phyloP scores from a whole-genome alignment of 1,140 invertebrate genomes.

The Leptinotarsa defecta region DNA sequence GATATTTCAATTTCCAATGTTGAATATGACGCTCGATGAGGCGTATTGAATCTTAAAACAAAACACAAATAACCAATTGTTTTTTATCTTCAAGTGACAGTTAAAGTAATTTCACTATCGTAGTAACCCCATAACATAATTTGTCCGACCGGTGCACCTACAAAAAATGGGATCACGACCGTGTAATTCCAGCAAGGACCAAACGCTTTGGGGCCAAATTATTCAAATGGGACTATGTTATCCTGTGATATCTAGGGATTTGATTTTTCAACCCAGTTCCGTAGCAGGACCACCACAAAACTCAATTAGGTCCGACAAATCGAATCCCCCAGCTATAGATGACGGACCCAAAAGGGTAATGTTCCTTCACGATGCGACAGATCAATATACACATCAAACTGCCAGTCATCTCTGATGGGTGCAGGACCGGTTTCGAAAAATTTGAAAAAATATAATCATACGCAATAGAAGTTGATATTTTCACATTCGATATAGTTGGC shows the following conservation, averaged over 20 bases:
- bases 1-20: too few relatives aligned
- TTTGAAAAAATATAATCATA: too few relatives aligned
- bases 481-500: too few relatives aligned
- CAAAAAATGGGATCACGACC: too few relatives aligned
- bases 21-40: too few relatives aligned
- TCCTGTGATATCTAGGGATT: conserved; percentile 1
- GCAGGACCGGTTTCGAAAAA: not conserved
- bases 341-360: conserved; percentile 3
- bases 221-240: not conserved
- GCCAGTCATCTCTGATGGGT: not conserved
- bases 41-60: too few relatives aligned
- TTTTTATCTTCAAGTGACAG: too few relatives aligned
- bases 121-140: too few relatives aligned
- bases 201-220: not conserved
- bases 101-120: too few relatives aligned
- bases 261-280: not conserved
- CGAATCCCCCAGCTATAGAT: not conserved
- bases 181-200: not conserved
- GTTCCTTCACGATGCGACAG: not conserved
- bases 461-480: too few relatives aligned
- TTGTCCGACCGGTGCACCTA: too few relatives aligned
- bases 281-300: not conserved
- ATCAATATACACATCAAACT: not conserved
- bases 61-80: too few relatives aligned
- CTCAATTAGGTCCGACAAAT: conserved; percentile 13